Conservation (phyloP, 2,888 invertebrate genomes). For the Silvanus unidentatus region DNA sequence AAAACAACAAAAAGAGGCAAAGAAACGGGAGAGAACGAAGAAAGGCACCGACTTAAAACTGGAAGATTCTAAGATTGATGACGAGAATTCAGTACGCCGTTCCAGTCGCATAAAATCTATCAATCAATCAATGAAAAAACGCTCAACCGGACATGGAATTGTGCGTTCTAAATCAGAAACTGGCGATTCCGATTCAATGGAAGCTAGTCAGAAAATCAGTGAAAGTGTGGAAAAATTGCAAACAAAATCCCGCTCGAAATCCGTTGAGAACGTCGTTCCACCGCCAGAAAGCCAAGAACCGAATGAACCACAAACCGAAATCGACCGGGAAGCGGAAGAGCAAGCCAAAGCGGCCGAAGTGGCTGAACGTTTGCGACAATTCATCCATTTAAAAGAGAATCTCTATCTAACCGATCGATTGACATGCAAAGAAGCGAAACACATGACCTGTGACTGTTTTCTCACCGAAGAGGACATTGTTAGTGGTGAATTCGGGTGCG, state of each 20-base stretch:
- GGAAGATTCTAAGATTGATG: background rate
- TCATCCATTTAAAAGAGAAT: constrained; percentile 78
- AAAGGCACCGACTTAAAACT: constrained; percentile 5
- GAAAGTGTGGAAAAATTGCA: constrained; percentile 1
- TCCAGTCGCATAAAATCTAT: constrained; percentile 74
- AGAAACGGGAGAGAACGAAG: constrained; percentile 10
- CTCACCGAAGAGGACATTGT: constrained; percentile 79
- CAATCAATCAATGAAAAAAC: constrained; percentile 59
- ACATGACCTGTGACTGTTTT: constrained; percentile 95
- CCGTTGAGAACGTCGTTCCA: constrained; percentile 13
- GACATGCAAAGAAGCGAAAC: constrained; percentile 82
- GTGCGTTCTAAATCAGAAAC: constrained; percentile 47
- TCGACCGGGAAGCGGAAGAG: constrained; percentile 11
- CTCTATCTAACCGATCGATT: constrained; percentile 78
- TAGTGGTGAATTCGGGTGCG: constrained; percentile 81
- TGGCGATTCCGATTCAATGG: background rate
- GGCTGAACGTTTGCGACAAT: constrained; percentile 63
- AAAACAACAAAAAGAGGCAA: constrained; percentile 4
- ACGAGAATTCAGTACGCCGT: constrained; percentile 50
- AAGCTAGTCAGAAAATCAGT: constrained; percentile 14
- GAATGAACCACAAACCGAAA: background rate
- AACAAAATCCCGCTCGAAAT: constrained; percentile 19
- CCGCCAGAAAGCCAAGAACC: background rate
- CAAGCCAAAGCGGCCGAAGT: constrained; percentile 43
- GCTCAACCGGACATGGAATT: constrained; percentile 56